These are phyloP conservation scores for Trogon melanurus DNA, from an alignment of 2,113 vertebrate genomes.

Conservation along the genomic window DNA sequence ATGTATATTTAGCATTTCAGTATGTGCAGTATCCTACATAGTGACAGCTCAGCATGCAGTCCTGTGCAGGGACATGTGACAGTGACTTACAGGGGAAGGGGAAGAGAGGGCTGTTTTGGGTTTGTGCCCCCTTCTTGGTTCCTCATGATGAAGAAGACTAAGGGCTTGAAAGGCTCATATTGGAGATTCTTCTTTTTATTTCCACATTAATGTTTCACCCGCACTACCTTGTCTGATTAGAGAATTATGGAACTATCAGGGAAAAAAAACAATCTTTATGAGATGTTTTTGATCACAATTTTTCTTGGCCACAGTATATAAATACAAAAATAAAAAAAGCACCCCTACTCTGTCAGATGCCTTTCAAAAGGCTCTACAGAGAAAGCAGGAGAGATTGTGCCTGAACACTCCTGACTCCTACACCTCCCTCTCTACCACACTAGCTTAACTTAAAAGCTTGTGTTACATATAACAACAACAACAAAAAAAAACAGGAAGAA, in stretches of 20 bases:
- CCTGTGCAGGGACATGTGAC: background rate
- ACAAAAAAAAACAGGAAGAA: background rate
- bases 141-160: background rate
- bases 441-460: background rate
- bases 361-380: background rate
- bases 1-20: background rate
- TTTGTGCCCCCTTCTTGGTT: background rate
- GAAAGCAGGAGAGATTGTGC: background rate
- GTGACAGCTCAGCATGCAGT: rapidly evolving
- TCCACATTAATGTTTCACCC: background rate
- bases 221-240: background rate
- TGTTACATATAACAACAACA: background rate
- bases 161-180: background rate
- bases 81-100: background rate
- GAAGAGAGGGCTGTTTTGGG: background rate
- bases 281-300: background rate
- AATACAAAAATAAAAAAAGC: background rate
- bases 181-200: background rate
- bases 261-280: background rate
- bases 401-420: background rate
- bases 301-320: background rate
- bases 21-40: background rate
- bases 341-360: background rate
- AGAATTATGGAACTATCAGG: background rate
- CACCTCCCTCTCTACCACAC: background rate